Base-by-base conservation (phyloP, 2,888 invertebrate species). In the Rhimphoctona megacephalus region DNA sequence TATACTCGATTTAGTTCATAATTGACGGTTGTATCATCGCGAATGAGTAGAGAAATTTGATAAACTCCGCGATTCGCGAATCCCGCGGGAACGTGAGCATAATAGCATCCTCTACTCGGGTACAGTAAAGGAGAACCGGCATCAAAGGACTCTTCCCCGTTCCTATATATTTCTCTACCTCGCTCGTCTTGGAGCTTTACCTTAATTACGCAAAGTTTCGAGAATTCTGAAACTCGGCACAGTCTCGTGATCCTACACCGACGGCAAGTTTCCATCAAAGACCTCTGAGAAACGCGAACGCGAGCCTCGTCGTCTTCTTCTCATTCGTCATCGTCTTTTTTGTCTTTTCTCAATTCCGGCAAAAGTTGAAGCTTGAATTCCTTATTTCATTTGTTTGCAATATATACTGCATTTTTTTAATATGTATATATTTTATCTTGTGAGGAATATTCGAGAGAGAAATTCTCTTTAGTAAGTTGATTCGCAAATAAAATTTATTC, bases 141-240 rank as follows among this genome's bases (percentile, higher is more conserved):
- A 57, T 81, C 84, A 83, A 86, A 86, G 86, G 84, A 83, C 73
- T 81, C 64, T 33, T 25, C 30, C 33, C 11, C 39, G 43, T 57
- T 67, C 52, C 69, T 76, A 36, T 39, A 46, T 36, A 39, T 39
- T 52, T 74, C 57, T 22, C 57, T 46, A 25, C 67, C 33, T 69
- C 79, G 82, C 54, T 73, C 73, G 66, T 49, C 49, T 64, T 49
- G 67, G 61, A 86, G 84, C 83, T 86, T 86, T 86, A 81, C 86
- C 81, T 86, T 86, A 86, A 86, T 86, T 86, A 86, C 86, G 86
- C 46, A 81, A 86, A 86, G 81, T 83, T 86, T 74, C 78, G 61
- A 61, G 81, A 84, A 86, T 81, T 66, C 81, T 78, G 69, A 86
- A 86, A 85, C 79, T 82, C 64, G 72, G 49, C 39, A 77, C 79